phyloP scores from a whole-genome alignment of 23 tunicate species.

The Phallusia fumigata region DNA sequence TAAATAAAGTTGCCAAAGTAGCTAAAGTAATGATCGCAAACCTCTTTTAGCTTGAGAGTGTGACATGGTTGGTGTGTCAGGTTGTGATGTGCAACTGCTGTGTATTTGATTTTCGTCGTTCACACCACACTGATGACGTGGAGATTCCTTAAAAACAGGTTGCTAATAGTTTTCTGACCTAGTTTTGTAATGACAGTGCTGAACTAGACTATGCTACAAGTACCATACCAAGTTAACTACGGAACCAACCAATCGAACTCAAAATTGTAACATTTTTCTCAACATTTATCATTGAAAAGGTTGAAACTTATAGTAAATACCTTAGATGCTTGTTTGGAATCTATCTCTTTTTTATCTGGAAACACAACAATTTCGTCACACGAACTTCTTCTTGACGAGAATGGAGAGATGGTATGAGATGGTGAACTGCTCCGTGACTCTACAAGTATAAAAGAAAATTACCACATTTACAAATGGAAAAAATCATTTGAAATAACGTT shows the following conservation, averaged over 20 bases:
- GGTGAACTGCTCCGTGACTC: constrained; percentile 69
- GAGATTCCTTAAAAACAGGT: not conserved
- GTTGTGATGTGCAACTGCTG: not conserved
- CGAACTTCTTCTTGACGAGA: constrained; percentile 89
- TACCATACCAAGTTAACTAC: no score
- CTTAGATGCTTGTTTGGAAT: not conserved
- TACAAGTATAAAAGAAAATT: not conserved
- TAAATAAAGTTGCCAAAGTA: no score
- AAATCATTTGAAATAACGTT: not conserved
- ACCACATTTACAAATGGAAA: no score
- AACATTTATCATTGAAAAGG: no score
- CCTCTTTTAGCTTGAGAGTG: constrained; percentile 3
- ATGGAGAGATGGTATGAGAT: constrained; percentile 65
- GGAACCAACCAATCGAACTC: no score
- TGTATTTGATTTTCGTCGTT: not conserved
- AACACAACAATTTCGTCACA: constrained; percentile 82
- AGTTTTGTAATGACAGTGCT: no score
- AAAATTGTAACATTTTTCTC: no score
- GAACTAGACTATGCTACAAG: no score
- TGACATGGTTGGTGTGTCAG: not conserved
- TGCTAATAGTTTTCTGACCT: no score
- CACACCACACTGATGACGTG: not conserved
- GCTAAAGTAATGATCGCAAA: not conserved
- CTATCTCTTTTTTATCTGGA: constrained; percentile 18
- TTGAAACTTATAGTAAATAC: not conserved